Base-by-base conservation (phyloP, 1,140 invertebrate genomes). In the Cyrtorhinus lividipennis region DNA sequence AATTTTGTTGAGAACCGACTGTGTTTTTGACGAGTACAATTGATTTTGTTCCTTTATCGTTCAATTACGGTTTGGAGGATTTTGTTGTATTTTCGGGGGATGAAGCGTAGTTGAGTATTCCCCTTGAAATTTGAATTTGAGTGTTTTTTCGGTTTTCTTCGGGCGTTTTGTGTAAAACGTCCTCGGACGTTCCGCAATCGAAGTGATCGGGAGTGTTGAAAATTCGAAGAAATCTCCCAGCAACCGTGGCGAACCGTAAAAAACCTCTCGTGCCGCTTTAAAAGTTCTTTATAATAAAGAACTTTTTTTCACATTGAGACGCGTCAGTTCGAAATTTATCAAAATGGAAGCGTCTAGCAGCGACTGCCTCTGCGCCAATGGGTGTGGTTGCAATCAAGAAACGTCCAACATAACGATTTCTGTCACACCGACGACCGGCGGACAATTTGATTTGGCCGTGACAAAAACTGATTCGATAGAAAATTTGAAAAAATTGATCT, bases 381-480 rank as follows among this genome's bases (percentile, higher is more conserved):
- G 64, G 64, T 65, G 64, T 65, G 64, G 64, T 65, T 65, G 65
- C 58, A 24, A 48, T 20, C 45, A 30, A 24, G 57, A 62, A 25
- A 45, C 45, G 15, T 22, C 23, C 2, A 53, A 44, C 23, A 87
- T 88, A 75, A 87, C 83, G 71, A 80, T 90, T 70, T 86, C 83
- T 76, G 85, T 90, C 71, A 86, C 83, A 70, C 91, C 90, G 67
- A 94, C 90, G 61, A 95, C 90, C 64, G 91, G 92, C 69, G 90
- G 90, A 70, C 87, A 87, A 71, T 92, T 94, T 74, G 83, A 87
- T 68, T 79, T 95, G 66, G 82, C 80, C 64, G 81, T 93, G 62
- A 83, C 87, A 66, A 80, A 81, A 65, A 81, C 83, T 69, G 87
- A 88, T 67, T 88, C 82, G 64, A 84, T 95, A 58, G 89, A 92